Evolutionary conservation across 92 coral and sea anemone genomes (phyloP).

Genomic region (Paramuricea clavata): DNA sequence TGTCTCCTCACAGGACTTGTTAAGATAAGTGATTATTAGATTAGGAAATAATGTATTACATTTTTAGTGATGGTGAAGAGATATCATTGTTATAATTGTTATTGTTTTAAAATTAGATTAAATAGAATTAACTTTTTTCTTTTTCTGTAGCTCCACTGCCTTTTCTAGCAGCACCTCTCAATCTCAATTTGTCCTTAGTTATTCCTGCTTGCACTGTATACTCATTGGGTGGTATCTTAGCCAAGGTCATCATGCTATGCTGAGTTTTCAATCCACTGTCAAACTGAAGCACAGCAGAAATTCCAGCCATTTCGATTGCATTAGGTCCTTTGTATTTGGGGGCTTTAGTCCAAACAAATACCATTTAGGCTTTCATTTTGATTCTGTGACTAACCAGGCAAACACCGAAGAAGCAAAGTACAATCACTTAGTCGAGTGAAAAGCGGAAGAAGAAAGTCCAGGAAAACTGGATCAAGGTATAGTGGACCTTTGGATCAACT

Average conservation of each 20-base stretch:
- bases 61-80: too few species aligned
- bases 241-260: constrained; percentile 19
- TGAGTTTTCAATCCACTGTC: constrained; percentile 15
- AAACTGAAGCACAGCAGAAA: constrained; percentile 50
- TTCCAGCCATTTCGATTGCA: constrained; percentile 49
- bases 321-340: constrained; percentile 50
- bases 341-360: constrained; percentile 48
- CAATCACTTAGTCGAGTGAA: constrained; percentile 39
- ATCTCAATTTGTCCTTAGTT: neutral
- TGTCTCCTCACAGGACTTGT: too few species aligned
- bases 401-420: constrained; percentile 40
- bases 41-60: too few species aligned
- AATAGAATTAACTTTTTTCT: too few species aligned
- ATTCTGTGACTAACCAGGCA: constrained; percentile 49
- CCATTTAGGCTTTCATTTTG: too few species aligned
- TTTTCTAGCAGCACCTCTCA: constrained; percentile 3
- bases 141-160: constrained; percentile 26
- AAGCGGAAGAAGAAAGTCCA: too few species aligned
- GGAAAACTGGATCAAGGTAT: constrained; percentile 49
- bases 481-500: constrained; percentile 22
- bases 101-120: too few species aligned
- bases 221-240: constrained; percentile 14
- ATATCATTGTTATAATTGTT: too few species aligned
- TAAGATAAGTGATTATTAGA: too few species aligned
- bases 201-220: constrained; percentile 23